A percentile compares a stretch with the other conserved stretches of the same genome.
Evolutionary conservation across 2,888 invertebrate genomes (phyloP).

Genomic region (Pristionchus arcanus): DNA sequence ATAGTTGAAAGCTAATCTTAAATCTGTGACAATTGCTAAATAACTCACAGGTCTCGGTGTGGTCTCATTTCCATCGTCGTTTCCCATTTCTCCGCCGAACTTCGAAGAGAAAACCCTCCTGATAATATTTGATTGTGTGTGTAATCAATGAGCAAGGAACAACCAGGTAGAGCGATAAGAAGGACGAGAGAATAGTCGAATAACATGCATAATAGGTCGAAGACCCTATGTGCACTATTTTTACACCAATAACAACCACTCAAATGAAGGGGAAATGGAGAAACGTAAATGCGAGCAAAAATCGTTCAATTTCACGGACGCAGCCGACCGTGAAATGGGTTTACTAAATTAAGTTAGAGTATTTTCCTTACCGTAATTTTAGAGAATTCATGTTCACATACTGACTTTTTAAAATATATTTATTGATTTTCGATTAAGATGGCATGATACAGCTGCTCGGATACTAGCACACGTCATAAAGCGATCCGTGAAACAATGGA

Average conservation of each 20-base stretch:
- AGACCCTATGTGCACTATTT: background rate
- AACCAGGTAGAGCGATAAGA: conserved; percentile 5
- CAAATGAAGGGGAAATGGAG: background rate
- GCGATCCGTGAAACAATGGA: background rate
- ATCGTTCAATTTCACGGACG: conserved; percentile 25
- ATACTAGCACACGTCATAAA: background rate
- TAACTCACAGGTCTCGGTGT: conserved; percentile 11
- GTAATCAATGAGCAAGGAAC: conserved; percentile 11
- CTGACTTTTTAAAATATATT: background rate
- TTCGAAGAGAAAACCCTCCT: conserved; percentile 17
- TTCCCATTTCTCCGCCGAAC: background rate
- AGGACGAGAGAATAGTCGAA: background rate
- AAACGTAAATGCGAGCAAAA: background rate
- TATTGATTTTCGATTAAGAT: background rate
- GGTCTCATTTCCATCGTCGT: conserved; percentile 46
- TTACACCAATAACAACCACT: background rate
- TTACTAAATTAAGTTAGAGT: background rate
- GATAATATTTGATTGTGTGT: background rate
- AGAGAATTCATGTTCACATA: background rate
- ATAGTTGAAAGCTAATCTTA: background rate
- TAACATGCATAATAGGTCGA: background rate
- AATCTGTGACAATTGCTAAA: no score
- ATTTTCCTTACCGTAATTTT: background rate
- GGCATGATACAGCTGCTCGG: background rate
- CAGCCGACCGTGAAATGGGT: background rate